Evolutionary conservation across 37 sponge, comb jelly and placozoan species (phyloP).

Genomic region (Chondrilla cf. caribensis): DNA sequence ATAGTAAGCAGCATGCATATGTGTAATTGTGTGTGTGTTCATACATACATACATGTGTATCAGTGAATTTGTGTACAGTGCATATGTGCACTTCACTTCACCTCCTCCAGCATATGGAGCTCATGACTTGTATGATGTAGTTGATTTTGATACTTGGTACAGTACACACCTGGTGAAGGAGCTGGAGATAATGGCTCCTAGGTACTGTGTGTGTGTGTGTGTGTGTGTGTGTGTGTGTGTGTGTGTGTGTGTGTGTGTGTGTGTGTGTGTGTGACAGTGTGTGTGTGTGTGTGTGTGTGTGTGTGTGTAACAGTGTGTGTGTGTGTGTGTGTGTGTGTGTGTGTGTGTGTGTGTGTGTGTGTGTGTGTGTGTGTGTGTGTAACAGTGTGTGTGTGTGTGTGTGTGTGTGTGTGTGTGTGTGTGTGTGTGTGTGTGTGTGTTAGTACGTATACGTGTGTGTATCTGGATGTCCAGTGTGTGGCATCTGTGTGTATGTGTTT

Average conservation of each 20-base stretch:
- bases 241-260: conserved; percentile 5
- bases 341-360: neutral
- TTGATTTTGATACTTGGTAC: conserved; percentile 81
- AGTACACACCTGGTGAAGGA: conserved; percentile 57
- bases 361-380: conserved; percentile 20
- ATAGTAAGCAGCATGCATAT: too few species aligned
- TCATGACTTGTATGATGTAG: conserved; percentile 73
- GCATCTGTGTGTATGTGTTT: too few species aligned
- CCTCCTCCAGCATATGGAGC: conserved; percentile 55
- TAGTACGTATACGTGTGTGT: too few species aligned
- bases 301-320: conserved; percentile 1
- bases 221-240: conserved; percentile 31
- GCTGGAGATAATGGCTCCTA: conserved; percentile 44
- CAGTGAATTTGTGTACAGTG: too few species aligned
- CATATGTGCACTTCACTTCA: too few species aligned
- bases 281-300: conserved; percentile 25
- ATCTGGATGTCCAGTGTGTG: too few species aligned
- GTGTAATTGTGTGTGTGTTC: too few species aligned
- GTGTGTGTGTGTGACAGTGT: conserved; percentile 3
- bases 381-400: conserved; percentile 4
- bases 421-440: too few species aligned
- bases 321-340: neutral
- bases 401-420: conserved; percentile 6
- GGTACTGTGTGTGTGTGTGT: conserved; percentile 43
- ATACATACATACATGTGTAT: too few species aligned